Conservation (phyloP, 2,888 invertebrate species). For the Serrognathus titanus region DNA sequence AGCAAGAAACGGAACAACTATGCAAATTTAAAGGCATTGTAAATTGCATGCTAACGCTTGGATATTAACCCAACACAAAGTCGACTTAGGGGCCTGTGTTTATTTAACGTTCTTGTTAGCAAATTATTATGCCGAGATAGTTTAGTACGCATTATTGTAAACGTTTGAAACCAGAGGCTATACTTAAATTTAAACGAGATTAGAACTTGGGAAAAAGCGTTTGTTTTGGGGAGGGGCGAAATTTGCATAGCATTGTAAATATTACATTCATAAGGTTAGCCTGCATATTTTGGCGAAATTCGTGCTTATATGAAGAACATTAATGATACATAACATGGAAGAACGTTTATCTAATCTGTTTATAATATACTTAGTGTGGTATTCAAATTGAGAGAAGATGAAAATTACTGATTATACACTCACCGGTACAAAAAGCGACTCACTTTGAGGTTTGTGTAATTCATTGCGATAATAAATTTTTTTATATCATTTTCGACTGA, state of each 20-base stretch:
- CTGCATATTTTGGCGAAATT: no score
- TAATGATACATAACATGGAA: no score
- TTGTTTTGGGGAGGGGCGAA: constrained; percentile 9
- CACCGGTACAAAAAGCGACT: no score
- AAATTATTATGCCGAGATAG: constrained; percentile 8
- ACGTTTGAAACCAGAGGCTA: constrained; percentile 3
- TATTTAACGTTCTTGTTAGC: constrained; percentile 4
- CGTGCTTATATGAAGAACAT: no score
- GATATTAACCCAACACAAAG: background rate
- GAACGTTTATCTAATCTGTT: no score
- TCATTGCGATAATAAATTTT: no score
- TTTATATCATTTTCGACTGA: no score
- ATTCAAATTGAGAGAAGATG: no score
- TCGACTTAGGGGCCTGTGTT: background rate
- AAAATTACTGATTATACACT: no score
- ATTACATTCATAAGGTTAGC: background rate
- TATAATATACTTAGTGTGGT: no score
- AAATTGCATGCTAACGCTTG: constrained; percentile 10
- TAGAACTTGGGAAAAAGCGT: constrained; percentile 8
- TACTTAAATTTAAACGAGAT: constrained; percentile 7
- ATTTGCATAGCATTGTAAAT: constrained; percentile 6
- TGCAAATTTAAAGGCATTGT: constrained; percentile 10
- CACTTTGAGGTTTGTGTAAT: no score
- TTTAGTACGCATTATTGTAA: constrained; percentile 8
- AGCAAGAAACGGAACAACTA: background rate